Percentiles rank a stretch among this genome's conserved stretches.
Evolutionary conservation across 2,888 invertebrate species (phyloP).

Genomic region (Galeopsomyia nigrocyanea): DNA sequence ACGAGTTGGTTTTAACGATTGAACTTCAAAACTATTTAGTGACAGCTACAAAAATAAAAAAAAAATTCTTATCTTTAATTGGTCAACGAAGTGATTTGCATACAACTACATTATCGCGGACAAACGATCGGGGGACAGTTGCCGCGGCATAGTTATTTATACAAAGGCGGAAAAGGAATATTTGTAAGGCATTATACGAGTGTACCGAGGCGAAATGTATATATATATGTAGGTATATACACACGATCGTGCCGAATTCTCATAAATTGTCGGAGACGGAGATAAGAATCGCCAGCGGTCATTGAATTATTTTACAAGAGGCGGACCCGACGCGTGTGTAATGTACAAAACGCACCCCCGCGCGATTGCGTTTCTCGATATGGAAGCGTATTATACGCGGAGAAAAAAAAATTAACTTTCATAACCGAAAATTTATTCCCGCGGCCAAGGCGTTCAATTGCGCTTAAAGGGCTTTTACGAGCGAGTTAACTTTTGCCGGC

Average conservation of each 20-base stretch:
- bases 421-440: constrained; percentile 27
- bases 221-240: not conserved
- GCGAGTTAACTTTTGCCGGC: no score
- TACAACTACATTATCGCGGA: no score
- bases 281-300: constrained; percentile 39
- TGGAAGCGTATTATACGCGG: no score
- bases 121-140: no score
- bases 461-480: no score
- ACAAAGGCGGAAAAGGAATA: constrained; percentile 2
- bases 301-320: constrained; percentile 40
- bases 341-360: constrained; percentile 16
- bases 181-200: constrained; percentile 19
- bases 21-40: not conserved
- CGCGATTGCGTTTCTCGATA: constrained; percentile 12
- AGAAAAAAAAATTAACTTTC: constrained; percentile 21
- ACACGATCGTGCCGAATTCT: constrained; percentile 39
- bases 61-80: not conserved
- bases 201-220: not conserved
- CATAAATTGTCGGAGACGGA: constrained; percentile 28
- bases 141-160: no score
- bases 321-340: no score
- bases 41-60: no score
- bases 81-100: not conserved
- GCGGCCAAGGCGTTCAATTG: no score
- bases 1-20: no score